Evolutionary conservation across 1,140 invertebrate genomes (phyloP), one percentile per base, ranked within the genome.

Genomic region (Homalodisca vitripennis): DNA sequence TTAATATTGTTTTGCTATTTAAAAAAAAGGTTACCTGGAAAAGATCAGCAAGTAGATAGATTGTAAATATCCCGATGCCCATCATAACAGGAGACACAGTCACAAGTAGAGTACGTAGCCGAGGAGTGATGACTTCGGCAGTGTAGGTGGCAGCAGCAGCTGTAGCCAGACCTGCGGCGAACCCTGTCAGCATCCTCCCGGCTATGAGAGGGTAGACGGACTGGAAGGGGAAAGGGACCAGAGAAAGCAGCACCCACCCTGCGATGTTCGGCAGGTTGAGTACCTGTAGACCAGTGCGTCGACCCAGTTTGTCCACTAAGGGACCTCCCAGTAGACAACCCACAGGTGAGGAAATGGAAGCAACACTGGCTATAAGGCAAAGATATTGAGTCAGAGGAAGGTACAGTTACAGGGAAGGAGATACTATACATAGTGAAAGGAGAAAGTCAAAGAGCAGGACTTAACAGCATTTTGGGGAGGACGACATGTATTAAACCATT

Each of bases 141-240:
- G 83, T 80, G 73, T 88, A 89, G 10, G 89, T 84, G 0, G 86
- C 84, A 0, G 84, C 80, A 1, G 87, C 86, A 1, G 84, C 82
- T 64, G 84, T 85, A 0, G 84, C 82, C 53, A 88, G 73, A 0
- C 88, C 87, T 70, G 84, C 83, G 0, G 82, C 80, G 67, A 90
- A 75, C 30, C 89, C 89, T n/a, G 87, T 86, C 1, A 87, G 71
- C 17, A 88, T 68, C 73, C 88, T 82, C 0, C 87, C 88, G 2
- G 81, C 64, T 62, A 85, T 78, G 0, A 89, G 79, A 2, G 84
- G 81, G 2, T 76, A 31, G 20, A 86, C 78, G 64, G 62, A 71
- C 34, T 17, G 6, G 34, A 41, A 17, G 34, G 34, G 66, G 47
- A 1, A 31, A 22, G 30, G 69, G 66, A 70, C 72, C 2, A 79